A percentile compares a stretch with the other conserved stretches of the same genome.
phyloP scores from a whole-genome alignment of 2,797 vertebrate species.

The Parauchenoglanis punctatus region DNA sequence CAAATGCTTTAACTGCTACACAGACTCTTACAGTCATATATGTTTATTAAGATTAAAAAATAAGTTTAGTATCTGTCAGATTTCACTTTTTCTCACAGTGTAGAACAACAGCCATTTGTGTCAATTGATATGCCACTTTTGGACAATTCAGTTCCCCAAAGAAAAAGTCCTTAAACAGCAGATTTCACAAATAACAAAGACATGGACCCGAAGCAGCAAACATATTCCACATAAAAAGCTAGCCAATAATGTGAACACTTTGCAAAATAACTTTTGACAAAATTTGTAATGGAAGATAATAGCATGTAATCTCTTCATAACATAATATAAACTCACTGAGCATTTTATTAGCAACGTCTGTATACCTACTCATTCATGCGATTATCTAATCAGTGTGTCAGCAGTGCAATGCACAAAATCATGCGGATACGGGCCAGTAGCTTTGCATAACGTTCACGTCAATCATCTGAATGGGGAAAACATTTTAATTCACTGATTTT shows the following conservation, averaged over 20 bases:
- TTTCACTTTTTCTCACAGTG: background rate
- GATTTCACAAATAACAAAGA: conserved; percentile 42
- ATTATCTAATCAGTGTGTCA: background rate
- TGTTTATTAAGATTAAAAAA: background rate
- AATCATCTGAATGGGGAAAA: background rate
- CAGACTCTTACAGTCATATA: background rate
- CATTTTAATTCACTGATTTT: too few relatives aligned
- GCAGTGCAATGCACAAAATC: background rate
- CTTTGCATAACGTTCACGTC: background rate
- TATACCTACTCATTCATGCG: background rate
- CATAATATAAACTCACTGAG: background rate
- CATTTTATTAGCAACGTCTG: background rate
- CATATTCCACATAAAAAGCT: background rate
- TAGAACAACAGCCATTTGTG: conserved; percentile 26
- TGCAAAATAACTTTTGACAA: background rate
- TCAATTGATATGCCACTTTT: conserved; percentile 19
- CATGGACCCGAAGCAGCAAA: background rate
- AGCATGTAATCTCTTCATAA: background rate
- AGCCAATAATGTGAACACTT: background rate
- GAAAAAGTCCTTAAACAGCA: conserved; percentile 42
- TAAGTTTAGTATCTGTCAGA: conserved; percentile 19
- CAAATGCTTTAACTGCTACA: background rate
- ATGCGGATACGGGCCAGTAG: background rate
- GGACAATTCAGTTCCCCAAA: conserved; percentile 24
- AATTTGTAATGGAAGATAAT: background rate